Evolutionary conservation across 2,888 invertebrate species (phyloP).

Genomic region (Chrysolina haemoptera): DNA sequence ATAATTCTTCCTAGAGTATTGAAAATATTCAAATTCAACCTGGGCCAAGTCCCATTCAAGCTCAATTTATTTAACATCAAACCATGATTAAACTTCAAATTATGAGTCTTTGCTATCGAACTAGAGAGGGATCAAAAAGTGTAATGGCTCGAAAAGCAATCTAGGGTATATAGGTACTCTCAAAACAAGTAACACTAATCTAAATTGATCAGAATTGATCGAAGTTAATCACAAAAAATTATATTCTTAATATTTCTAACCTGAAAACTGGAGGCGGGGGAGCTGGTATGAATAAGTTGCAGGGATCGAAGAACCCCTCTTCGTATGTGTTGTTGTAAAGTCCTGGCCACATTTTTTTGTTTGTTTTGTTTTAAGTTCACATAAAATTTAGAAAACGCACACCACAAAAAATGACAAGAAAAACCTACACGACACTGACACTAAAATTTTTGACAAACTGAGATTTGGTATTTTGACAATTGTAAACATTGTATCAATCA

Average conservation of each 20-base stretch:
- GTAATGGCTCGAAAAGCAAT: too few species aligned
- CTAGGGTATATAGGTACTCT: too few species aligned
- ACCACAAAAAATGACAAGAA: conserved; percentile 46
- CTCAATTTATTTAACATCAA: too few species aligned
- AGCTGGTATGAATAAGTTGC: conserved; percentile 42
- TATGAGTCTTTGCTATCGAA: too few species aligned
- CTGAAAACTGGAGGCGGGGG: conserved; percentile 43
- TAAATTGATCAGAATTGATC: too few species aligned
- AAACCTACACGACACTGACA: conserved; percentile 51
- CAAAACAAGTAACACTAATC: too few species aligned
- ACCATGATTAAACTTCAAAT: too few species aligned
- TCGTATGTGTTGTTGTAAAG: conserved; percentile 47
- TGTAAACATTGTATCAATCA: neutral
- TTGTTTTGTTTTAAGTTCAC: conserved; percentile 43
- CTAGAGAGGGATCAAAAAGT: too few species aligned
- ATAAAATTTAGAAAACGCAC: conserved; percentile 50
- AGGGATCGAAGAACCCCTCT: conserved; percentile 45
- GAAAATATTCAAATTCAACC: too few species aligned
- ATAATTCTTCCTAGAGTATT: too few species aligned
- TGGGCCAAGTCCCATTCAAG: too few species aligned
- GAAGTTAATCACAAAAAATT: too few species aligned
- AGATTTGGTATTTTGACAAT: neutral
- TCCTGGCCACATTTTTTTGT: conserved; percentile 51
- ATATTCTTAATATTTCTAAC: conserved; percentile 27
- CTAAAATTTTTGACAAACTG: conserved; percentile 49